These are phyloP conservation scores for Siphlonurus alternatus DNA, from an alignment of 2,888 invertebrate genomes.

Conservation along the genomic window DNA sequence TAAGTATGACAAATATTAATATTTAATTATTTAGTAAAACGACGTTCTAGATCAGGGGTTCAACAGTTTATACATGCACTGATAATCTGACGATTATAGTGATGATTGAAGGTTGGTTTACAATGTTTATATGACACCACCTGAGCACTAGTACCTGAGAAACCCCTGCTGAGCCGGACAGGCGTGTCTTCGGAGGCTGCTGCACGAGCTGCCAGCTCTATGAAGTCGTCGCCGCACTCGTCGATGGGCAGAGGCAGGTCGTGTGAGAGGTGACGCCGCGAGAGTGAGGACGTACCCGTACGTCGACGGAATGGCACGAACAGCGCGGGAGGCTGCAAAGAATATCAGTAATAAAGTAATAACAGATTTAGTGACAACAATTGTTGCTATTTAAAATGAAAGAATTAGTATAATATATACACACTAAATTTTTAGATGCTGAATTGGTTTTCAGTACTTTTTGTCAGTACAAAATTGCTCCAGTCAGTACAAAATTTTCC, in stretches of 20 bases:
- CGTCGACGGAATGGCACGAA: constrained; percentile 31
- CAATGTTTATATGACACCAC: too few species aligned
- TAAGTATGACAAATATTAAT: too few species aligned
- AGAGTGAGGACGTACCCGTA: constrained; percentile 32
- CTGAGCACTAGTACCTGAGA: too few species aligned
- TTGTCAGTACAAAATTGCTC: too few species aligned
- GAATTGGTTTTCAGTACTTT: too few species aligned
- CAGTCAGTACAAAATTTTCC: too few species aligned
- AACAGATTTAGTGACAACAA: neutral
- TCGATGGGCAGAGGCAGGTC: constrained; percentile 41
- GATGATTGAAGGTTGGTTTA: too few species aligned
- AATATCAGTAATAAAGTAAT: neutral
- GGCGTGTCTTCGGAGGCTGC: constrained; percentile 5
- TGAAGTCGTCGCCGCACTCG: constrained; percentile 35
- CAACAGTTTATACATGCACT: too few species aligned
- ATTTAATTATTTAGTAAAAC: too few species aligned
- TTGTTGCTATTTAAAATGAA: neutral
- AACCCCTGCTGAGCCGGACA: neutral
- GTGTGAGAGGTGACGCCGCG: constrained; percentile 38
- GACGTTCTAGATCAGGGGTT: too few species aligned
- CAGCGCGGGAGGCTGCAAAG: constrained; percentile 21
- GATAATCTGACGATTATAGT: too few species aligned
- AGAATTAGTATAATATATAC: neutral
- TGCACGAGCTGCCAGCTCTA: constrained; percentile 14
- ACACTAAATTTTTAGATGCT: too few species aligned